phyloP scores from a whole-genome alignment of 2,797 vertebrate species.

The Eidolon dupreanum region DNA sequence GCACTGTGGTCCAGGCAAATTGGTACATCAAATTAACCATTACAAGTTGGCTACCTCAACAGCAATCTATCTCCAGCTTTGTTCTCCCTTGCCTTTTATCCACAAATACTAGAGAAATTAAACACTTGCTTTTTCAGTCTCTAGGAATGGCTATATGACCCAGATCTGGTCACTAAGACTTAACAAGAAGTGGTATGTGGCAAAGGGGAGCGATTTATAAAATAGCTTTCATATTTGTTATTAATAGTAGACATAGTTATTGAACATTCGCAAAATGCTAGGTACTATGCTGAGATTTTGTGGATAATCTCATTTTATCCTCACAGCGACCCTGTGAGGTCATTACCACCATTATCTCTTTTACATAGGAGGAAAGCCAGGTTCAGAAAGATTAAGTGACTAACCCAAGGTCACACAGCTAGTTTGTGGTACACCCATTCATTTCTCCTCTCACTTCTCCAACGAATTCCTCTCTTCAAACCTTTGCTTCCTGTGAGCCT shows the following conservation, averaged over 20 bases:
- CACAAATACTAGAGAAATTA: background rate
- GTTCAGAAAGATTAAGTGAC: background rate
- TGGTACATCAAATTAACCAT: background rate
- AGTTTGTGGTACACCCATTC: background rate
- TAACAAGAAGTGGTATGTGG: background rate
- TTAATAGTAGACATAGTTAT: background rate
- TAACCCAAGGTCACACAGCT: background rate
- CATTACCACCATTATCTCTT: background rate
- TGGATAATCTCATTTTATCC: background rate
- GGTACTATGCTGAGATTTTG: background rate
- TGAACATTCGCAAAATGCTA: background rate
- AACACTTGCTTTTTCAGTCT: background rate
- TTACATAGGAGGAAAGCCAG: no score
- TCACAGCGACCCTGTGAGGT: background rate
- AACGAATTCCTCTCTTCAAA: background rate
- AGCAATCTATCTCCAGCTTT: background rate
- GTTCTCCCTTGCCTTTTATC: background rate
- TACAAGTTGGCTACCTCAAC: background rate
- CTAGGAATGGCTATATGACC: background rate
- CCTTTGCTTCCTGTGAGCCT: background rate
- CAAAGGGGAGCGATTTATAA: background rate
- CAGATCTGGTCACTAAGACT: background rate
- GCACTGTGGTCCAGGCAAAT: background rate
- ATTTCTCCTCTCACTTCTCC: rapidly evolving
- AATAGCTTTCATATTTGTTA: background rate